These are phyloP conservation scores for Heterodera schachtii DNA, from an alignment of 1,140 invertebrate species.

Conservation along the genomic window DNA sequence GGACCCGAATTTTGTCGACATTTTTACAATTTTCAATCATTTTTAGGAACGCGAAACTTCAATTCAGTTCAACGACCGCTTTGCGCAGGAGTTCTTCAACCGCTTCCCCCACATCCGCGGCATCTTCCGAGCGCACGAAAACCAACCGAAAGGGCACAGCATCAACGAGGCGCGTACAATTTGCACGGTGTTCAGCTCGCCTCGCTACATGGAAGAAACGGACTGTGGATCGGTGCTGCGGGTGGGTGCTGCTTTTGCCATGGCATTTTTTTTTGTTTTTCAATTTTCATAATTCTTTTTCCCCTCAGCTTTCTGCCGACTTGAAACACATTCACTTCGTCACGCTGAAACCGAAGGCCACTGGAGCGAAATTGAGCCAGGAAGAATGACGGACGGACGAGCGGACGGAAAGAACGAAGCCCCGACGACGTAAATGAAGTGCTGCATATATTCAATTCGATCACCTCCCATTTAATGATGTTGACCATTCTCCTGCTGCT, in stretches of 20 bases:
- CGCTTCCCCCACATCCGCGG: conserved; percentile 19
- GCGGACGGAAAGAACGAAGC: too few species aligned
- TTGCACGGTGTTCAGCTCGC: conserved; percentile 20
- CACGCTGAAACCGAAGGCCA: neutral
- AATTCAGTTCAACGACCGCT: conserved; percentile 20
- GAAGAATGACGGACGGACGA: too few species aligned
- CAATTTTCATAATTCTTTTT: neutral
- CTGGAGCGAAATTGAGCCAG: too few species aligned
- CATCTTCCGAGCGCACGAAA: conserved; percentile 18
- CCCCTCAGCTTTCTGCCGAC: neutral
- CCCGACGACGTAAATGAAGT: too few species aligned
- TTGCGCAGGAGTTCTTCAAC: conserved; percentile 4
- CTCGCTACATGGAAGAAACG: neutral
- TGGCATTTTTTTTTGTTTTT: neutral
- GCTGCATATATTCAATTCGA: too few species aligned
- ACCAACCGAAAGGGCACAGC: neutral
- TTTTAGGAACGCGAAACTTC: conserved; percentile 12
- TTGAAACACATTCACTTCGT: neutral
- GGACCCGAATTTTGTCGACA: too few species aligned
- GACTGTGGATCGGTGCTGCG: conserved; percentile 16
- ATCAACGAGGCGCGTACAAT: conserved; percentile 11
- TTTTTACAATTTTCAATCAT: neutral
- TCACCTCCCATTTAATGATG: too few species aligned
- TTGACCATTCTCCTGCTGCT: too few species aligned
- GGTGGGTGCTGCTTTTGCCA: neutral